phyloP scores from a whole-genome alignment of 2,113 vertebrate species.

The Potamarius usumacintae region DNA sequence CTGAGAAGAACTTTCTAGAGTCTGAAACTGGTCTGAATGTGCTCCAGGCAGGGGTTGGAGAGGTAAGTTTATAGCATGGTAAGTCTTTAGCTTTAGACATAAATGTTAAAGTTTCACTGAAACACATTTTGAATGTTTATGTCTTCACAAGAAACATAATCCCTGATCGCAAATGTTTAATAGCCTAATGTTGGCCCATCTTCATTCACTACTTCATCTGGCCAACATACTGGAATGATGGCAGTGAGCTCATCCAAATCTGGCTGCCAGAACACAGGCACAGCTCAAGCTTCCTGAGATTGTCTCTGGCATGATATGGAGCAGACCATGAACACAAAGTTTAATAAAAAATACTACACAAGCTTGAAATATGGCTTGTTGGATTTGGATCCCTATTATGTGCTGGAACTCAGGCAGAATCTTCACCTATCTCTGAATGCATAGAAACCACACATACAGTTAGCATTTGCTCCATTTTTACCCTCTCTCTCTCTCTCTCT shows the following conservation, averaged over 20 bases:
- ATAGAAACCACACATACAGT: neutral
- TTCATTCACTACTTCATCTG: neutral
- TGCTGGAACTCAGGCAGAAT: neutral
- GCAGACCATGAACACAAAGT: neutral
- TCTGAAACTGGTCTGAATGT: slow-evolving; percentile 83
- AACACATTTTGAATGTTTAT: neutral
- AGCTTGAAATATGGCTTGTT: neutral
- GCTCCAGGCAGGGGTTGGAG: slow-evolving; percentile 83
- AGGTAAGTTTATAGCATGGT: slow-evolving; percentile 73
- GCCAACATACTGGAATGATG: neutral
- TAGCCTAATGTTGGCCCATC: neutral
- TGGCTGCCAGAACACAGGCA: neutral
- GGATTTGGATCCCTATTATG: neutral
- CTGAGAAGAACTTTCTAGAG: slow-evolving; percentile 82
- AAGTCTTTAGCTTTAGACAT: neutral
- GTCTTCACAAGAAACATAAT: neutral
- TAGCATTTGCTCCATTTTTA: neutral
- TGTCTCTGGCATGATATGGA: too few species aligned
- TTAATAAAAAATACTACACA: neutral
- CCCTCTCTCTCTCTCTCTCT: too few species aligned
- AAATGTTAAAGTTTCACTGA: neutral
- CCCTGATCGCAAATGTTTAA: neutral
- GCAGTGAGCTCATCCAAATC: neutral
- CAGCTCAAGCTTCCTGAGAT: neutral
- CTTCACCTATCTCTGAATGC: neutral